Base-by-base conservation (phyloP, 2,888 invertebrate genomes). In the Orchesella flavescens region DNA sequence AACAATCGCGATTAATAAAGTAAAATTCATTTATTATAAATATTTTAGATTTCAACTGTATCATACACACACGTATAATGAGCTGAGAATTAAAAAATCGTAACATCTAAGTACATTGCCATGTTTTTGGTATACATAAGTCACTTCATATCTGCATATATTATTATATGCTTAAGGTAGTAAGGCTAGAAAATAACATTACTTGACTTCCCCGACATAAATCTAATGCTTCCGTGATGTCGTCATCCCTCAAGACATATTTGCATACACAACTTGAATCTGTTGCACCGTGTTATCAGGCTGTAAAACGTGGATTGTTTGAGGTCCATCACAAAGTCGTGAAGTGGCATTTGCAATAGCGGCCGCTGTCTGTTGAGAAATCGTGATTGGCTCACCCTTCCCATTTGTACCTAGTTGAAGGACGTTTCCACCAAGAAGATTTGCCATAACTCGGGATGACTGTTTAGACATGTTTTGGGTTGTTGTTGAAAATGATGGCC, bases 271-370 rank as follows among this genome's bases (percentile, higher is more conserved):
- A 59, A 86, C 83, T 61, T 86, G 86, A 72, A 86, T 81, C 66
- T 82, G 86, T 34, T 84, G 83, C 23, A 85, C 46, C 19, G 86
- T 86, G 68, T 86, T 86, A 63, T 86, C 86, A 15, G 86, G 77
- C 21, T 79, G 72, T 44, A 83, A 34, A 34, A 85, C 76, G 59
- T 86, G 86, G 15, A 83, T 65, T 12, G 83, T 83, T 71, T 83
- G 83, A 34, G 84, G 74, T n/a, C 68, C 83, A 3, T 78, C 69
- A 0, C 68, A 79, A 13, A 68, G 55, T 7, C 73, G 74, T 3
- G 74, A 59, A 15, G 80, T 78, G 0, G 78, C 79, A 21, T 34
- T 59, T 15, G 77, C 71, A 21, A 86, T 63, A 1, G 83, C 77
- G 1, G 79, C 63, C 0, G 83, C 82, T 1, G 78, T 76, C 44